Conservation (phyloP, 2,797 vertebrate genomes). For the Sebastes taczanowskii region DNA sequence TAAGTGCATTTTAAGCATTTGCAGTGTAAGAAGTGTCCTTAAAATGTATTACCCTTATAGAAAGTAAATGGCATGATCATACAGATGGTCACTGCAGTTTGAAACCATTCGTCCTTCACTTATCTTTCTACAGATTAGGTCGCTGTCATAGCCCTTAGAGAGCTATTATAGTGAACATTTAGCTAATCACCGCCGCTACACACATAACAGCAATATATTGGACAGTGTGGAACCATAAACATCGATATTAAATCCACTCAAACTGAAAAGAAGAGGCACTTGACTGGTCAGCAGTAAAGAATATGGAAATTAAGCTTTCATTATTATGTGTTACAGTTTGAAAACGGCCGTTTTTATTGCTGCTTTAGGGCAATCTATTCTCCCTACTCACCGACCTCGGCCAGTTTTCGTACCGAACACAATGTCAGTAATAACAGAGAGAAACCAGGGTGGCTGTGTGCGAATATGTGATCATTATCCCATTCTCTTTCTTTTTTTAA, state of each 20-base stretch:
- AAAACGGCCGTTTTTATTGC: slow-evolving; percentile 57
- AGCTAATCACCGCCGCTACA: slow-evolving; percentile 60
- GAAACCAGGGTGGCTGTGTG: slow-evolving; percentile 31
- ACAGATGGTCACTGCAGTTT: slow-evolving; percentile 40
- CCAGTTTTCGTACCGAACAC: slow-evolving; percentile 38
- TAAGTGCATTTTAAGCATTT: neutral
- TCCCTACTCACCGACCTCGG: slow-evolving; percentile 50
- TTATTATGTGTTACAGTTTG: slow-evolving; percentile 65
- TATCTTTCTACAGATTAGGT: slow-evolving; percentile 34
- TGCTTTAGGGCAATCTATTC: slow-evolving; percentile 22
- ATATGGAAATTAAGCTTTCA: slow-evolving; percentile 67
- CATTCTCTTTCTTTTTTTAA: slow-evolving; percentile 18
- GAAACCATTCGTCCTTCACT: slow-evolving; percentile 48
- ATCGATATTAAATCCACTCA: slow-evolving; percentile 61
- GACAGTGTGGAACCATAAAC: slow-evolving; percentile 57
- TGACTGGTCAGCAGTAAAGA: slow-evolving; percentile 62
- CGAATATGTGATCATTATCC: slow-evolving; percentile 59
- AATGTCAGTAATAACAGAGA: slow-evolving; percentile 61
- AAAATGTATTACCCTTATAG: neutral
- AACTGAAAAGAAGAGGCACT: slow-evolving; percentile 59
- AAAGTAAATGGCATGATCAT: neutral
- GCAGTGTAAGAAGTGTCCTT: neutral
- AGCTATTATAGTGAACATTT: slow-evolving; percentile 55
- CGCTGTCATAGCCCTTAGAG: slow-evolving; percentile 19
- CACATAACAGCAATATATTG: slow-evolving; percentile 51